Conservation (phyloP, 2,888 invertebrate genomes). For the Agrilus mali region DNA sequence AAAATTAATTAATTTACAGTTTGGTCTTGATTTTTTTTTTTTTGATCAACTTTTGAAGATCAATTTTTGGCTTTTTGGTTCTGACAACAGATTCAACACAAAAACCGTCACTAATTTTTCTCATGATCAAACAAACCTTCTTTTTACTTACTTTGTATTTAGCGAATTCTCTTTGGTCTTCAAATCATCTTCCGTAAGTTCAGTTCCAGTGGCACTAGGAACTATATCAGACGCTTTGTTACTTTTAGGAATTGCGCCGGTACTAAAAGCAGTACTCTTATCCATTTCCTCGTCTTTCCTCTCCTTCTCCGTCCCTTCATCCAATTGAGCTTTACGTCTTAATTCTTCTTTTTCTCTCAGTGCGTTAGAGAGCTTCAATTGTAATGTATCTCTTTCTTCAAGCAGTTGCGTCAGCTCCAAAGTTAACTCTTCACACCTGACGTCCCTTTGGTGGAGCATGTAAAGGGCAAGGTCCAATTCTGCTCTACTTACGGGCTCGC, state of each 20-base stretch:
- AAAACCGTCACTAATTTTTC: background rate
- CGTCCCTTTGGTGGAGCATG: slow-evolving; percentile 76
- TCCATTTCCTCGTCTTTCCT: background rate
- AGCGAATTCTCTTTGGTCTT: slow-evolving; percentile 14
- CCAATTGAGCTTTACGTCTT: slow-evolving; percentile 14
- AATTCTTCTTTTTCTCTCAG: slow-evolving; percentile 59
- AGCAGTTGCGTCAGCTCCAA: slow-evolving; percentile 69
- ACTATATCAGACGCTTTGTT: slow-evolving; percentile 21
- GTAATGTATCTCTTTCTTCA: slow-evolving; percentile 76
- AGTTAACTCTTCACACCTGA: slow-evolving; percentile 75
- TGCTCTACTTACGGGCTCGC: slow-evolving; percentile 34
- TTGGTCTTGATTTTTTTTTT: slow-evolving; percentile 5
- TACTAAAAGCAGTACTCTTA: slow-evolving; percentile 3
- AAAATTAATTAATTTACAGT: background rate
- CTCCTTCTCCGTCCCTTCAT: background rate
- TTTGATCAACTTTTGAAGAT: background rate
- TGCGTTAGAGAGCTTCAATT: slow-evolving; percentile 69
- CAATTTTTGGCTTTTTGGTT: background rate
- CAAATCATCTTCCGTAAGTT: slow-evolving; percentile 20
- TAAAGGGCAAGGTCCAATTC: slow-evolving; percentile 71
- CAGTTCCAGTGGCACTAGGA: slow-evolving; percentile 22
- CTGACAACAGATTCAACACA: background rate
- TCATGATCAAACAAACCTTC: background rate
- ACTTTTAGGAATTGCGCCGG: slow-evolving; percentile 7
- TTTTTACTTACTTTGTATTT: slow-evolving; percentile 23